A percentile compares a stretch with the other conserved stretches of the same genome.
phyloP scores from a whole-genome alignment of 2,888 invertebrate genomes.

The Drosophila picticornis region DNA sequence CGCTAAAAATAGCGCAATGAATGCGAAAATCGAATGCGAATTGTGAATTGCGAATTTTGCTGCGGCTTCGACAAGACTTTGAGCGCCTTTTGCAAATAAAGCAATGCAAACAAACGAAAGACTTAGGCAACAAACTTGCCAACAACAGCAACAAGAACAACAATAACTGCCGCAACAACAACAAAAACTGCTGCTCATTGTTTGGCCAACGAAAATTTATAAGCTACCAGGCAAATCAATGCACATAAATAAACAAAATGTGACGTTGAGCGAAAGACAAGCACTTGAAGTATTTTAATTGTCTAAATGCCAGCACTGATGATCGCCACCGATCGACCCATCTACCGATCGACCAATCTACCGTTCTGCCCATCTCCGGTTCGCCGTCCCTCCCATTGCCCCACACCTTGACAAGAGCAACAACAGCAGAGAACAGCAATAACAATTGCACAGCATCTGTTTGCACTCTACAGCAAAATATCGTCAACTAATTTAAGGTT shows the following conservation, averaged over 20 bases:
- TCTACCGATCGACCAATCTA: slow-evolving; percentile 19
- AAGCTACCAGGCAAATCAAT: slow-evolving; percentile 77
- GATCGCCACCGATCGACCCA: slow-evolving; percentile 59
- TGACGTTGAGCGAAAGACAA: slow-evolving; percentile 78
- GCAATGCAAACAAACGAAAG: slow-evolving; percentile 71
- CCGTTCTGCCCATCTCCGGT: slow-evolving; percentile 16
- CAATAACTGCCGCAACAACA: slow-evolving; percentile 19
- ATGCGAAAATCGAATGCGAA: slow-evolving; percentile 32
- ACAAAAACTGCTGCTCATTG: slow-evolving; percentile 58
- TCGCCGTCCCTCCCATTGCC: not conserved
- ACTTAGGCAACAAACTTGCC: slow-evolving; percentile 70
- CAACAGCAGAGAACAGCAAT: slow-evolving; percentile 21
- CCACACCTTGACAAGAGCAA: slow-evolving; percentile 43
- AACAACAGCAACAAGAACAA: slow-evolving; percentile 20
- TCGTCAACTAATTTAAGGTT: not conserved
- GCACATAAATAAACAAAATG: slow-evolving; percentile 79
- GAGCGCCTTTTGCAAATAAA: slow-evolving; percentile 58
- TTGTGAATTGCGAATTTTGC: slow-evolving; percentile 8
- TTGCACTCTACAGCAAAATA: slow-evolving; percentile 49
- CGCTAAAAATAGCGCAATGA: slow-evolving; percentile 66
- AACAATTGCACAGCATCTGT: slow-evolving; percentile 52
- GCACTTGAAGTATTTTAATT: slow-evolving; percentile 83
- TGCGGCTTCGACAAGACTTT: not conserved
- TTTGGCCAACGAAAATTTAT: slow-evolving; percentile 72
- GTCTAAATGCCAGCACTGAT: slow-evolving; percentile 78